Base-by-base conservation (phyloP, 2,113 vertebrate species). In the Ceratotherium simum region DNA sequence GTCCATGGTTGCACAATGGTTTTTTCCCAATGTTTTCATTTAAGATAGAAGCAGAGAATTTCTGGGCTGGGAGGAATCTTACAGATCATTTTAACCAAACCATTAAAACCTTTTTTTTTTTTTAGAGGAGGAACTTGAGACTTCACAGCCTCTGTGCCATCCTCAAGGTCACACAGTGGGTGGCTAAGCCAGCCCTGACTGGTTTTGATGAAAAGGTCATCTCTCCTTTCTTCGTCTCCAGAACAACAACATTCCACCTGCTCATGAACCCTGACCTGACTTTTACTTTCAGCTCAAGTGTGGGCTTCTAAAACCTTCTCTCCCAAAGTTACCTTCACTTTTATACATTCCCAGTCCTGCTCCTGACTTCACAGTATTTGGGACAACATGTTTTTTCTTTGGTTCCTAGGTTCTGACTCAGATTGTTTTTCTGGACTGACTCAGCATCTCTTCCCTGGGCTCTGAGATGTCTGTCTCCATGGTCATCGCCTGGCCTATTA, bases 1-100 rank as follows among this genome's bases (percentile, higher is more conserved):
- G 87, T n/a, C 85, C 64, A 64, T 36, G 6, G 75, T 4, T 0
- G 0, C 9, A 65, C 31, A 76, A 64, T 42, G 39, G 11, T 62
- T 60, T 33, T 36, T 27, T 33, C 16, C n/a, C 54, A 76, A 75
- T 95, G 20, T 87, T 97, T 94, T 86, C 56, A 79, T 90, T 92
- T 88, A 89, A 60, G n/a, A 91, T n/a, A 65, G 46, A 88, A 89
- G 29, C 54, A 92, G 69, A 96, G 69, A 84, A 70, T 29, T 58
- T 75, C 67, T 85, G 69, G 76, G 33, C 86, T 93, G 21, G 9
- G 75, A 93, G 56, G 29, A 81, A 91, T 42, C 65, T 93, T 79
- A 81, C 29, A 76, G 36, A 56, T 33, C 51, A 94, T 88, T 79
- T 93, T 81, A 81, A 73, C 7, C 48, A 75, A 70, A 92, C 8